A percentile compares a stretch with the other conserved stretches of the same genome.
Evolutionary conservation across 2,113 vertebrate species (phyloP).

Genomic region (Podarcis muralis): DNA sequence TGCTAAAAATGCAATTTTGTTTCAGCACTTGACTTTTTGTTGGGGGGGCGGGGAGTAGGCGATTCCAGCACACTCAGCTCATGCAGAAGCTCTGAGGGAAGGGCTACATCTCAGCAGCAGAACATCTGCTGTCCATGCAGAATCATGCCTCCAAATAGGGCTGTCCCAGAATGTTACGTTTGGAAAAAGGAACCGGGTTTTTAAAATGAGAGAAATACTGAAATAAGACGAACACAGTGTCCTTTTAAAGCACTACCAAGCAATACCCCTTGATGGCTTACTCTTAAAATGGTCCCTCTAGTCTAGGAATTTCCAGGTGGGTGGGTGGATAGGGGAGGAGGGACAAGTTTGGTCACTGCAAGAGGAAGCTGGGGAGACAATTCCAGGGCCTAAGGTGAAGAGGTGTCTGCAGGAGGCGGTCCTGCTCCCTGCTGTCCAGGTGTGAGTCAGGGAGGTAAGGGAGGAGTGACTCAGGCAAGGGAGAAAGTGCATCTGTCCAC

Average conservation of each 20-base stretch:
- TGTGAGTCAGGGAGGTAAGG: constrained; percentile 35
- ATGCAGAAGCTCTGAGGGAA: too few species aligned
- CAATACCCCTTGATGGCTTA: neutral
- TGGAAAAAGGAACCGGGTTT: neutral
- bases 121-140: too few species aligned
- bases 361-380: constrained; percentile 58
- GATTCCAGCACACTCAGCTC: too few species aligned
- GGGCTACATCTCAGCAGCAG: too few species aligned
- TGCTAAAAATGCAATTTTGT: too few species aligned
- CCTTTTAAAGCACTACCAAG: neutral
- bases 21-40: too few species aligned
- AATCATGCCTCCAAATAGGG: too few species aligned
- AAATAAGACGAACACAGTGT: neutral
- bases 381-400: neutral
- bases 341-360: neutral
- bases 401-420: neutral
- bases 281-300: neutral
- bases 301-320: neutral
- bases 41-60: too few species aligned
- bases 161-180: neutral
- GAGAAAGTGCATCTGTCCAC: neutral
- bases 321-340: neutral
- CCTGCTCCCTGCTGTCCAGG: constrained; percentile 23
- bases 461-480: constrained; percentile 47
- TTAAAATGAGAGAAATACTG: neutral